Conservation (phyloP, 2,113 vertebrate species). For the Benitochromis conjunctus region DNA sequence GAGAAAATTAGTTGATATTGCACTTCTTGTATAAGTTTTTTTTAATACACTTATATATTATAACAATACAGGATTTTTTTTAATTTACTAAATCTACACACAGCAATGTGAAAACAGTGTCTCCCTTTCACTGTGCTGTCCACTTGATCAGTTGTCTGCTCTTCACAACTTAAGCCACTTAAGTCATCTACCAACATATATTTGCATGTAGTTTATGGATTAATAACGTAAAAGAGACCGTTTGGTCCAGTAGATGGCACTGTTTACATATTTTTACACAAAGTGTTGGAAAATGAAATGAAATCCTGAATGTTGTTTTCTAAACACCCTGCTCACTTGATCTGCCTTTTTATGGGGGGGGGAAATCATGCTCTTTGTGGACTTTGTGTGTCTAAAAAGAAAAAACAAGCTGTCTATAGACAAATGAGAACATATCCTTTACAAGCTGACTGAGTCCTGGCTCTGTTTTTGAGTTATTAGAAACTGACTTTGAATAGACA, state of each 20-base stretch:
- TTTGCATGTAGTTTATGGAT: not conserved
- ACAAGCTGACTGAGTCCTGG: not conserved
- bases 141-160: not conserved
- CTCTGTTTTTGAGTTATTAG: not conserved
- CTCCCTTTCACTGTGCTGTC: not conserved
- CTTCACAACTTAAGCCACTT: not conserved
- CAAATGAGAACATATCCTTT: not conserved
- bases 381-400: not conserved
- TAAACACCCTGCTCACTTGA: not conserved
- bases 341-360: not conserved
- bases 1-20: not conserved
- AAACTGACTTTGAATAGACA: not conserved
- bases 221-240: rapidly evolving
- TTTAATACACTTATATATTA: not conserved
- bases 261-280: not conserved
- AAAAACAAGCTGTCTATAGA: not conserved
- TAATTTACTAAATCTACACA: not conserved
- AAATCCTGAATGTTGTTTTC: not conserved
- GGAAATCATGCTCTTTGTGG: not conserved
- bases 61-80: not conserved
- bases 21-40: not conserved
- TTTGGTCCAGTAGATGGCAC: not conserved
- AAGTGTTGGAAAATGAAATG: not conserved
- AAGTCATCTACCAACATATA: not conserved
- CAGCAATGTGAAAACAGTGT: not conserved